A percentile compares a stretch with the other conserved stretches of the same genome.
Conservation (phyloP, 2,888 invertebrate species). For the Callinectes sapidus region DNA sequence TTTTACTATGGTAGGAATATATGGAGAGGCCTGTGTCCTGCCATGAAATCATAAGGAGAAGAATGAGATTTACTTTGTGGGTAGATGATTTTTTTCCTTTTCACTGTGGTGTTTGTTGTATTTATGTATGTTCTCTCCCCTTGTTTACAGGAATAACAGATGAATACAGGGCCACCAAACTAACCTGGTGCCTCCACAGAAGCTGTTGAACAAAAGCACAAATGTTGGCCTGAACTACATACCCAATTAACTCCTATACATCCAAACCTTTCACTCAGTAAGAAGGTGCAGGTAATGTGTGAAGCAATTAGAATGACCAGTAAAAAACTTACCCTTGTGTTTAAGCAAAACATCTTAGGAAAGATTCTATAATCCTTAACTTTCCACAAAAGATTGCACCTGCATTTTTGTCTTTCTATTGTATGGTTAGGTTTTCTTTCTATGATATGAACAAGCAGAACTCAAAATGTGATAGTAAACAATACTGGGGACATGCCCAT, state of each 20-base stretch:
- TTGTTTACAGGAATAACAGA: background rate
- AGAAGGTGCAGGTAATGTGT: background rate
- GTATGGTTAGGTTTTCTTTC: background rate
- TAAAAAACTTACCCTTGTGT: background rate
- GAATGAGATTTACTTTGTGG: background rate
- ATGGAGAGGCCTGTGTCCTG: too few species aligned
- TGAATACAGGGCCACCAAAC: background rate
- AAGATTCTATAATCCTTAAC: background rate
- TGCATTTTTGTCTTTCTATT: background rate
- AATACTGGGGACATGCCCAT: background rate
- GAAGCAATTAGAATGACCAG: background rate
- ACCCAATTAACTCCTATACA: background rate
- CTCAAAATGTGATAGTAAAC: conserved; percentile 17
- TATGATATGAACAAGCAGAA: conserved; percentile 9
- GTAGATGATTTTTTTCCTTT: background rate
- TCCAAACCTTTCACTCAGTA: background rate
- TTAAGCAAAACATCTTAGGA: background rate
- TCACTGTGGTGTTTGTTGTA: background rate
- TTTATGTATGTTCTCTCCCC: background rate
- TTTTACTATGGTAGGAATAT: too few species aligned
- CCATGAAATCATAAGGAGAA: too few species aligned
- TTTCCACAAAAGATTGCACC: background rate
- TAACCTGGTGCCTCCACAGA: background rate
- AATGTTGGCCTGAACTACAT: background rate
- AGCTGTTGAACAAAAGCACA: conserved; percentile 6